Evolutionary conservation across 2,888 invertebrate species (phyloP).

Genomic region (Ariolimax columbianus): DNA sequence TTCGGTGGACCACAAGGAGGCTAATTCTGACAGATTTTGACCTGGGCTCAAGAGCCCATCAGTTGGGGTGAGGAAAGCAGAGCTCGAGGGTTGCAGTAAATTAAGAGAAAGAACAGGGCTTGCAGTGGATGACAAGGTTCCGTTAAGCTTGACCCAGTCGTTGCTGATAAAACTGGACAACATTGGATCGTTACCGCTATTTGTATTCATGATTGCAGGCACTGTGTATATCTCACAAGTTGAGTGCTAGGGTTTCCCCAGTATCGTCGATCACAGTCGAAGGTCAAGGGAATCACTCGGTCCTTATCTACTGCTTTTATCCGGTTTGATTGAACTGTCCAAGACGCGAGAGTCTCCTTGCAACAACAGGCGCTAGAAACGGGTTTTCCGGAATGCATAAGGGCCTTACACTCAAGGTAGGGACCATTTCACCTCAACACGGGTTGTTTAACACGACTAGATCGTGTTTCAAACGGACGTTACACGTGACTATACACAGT

Average conservation of each 20-base stretch:
- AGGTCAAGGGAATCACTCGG: too few relatives aligned
- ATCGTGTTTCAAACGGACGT: not conserved
- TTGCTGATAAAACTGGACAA: constrained; percentile 33
- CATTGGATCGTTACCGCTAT: constrained; percentile 46
- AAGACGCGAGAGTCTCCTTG: constrained; percentile 13
- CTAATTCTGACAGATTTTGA: constrained; percentile 9
- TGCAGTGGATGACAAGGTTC: not conserved
- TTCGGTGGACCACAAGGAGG: constrained; percentile 24
- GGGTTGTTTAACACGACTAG: not conserved
- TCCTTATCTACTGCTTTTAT: not conserved
- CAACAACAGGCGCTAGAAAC: not conserved
- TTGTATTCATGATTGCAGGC: constrained; percentile 32
- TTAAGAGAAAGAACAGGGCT: not conserved
- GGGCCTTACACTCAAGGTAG: not conserved
- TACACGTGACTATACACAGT: not conserved
- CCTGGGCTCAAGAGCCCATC: constrained; percentile 23
- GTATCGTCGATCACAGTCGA: too few relatives aligned
- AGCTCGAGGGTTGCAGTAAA: not conserved
- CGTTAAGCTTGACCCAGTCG: constrained; percentile 23
- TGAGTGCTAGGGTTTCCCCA: not conserved
- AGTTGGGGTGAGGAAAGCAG: constrained; percentile 19
- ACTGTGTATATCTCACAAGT: not conserved
- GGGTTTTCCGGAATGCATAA: not conserved
- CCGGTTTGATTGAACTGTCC: not conserved
- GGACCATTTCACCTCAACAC: constrained; percentile 10